phyloP scores from a whole-genome alignment of 2,113 vertebrate species.

The Tursiops truncatus region DNA sequence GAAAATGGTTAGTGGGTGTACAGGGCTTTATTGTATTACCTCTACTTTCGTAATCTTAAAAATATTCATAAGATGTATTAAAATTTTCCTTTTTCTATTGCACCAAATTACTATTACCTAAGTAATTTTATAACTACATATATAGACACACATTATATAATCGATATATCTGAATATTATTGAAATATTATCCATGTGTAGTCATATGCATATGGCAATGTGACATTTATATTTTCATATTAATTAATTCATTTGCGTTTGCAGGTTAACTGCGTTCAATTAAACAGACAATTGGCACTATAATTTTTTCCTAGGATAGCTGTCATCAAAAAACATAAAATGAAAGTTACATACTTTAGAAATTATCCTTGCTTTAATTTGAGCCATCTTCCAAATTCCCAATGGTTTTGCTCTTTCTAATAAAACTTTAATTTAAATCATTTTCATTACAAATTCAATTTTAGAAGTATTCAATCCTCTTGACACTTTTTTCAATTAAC shows the following conservation, averaged over 20 bases:
- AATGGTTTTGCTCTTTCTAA: slow-evolving; percentile 56
- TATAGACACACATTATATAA: not conserved
- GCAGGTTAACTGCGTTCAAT: not conserved
- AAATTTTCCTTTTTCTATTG: not conserved
- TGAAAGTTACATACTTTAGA: slow-evolving; percentile 19
- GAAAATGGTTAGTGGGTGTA: not conserved
- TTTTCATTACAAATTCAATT: slow-evolving; percentile 74
- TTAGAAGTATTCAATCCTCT: slow-evolving; percentile 70
- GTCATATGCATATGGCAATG: not conserved
- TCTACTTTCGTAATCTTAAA: not conserved
- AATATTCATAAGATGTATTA: not conserved
- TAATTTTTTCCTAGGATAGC: not conserved
- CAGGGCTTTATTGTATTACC: not conserved
- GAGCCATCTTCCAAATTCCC: slow-evolving; percentile 60
- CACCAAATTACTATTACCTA: not conserved
- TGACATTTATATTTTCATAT: not conserved
- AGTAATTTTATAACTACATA: not conserved
- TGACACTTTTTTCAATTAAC: slow-evolving; percentile 71
- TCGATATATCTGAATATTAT: not conserved
- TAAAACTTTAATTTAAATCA: slow-evolving; percentile 65
- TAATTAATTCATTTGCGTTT: not conserved
- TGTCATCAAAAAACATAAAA: slow-evolving; percentile 42
- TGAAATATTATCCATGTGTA: not conserved
- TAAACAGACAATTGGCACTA: not conserved
- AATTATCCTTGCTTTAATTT: slow-evolving; percentile 48